A percentile compares a stretch with the other conserved stretches of the same genome.
Conservation (phyloP, 2,888 invertebrate genomes). For the Acanthosepion esculentum region DNA sequence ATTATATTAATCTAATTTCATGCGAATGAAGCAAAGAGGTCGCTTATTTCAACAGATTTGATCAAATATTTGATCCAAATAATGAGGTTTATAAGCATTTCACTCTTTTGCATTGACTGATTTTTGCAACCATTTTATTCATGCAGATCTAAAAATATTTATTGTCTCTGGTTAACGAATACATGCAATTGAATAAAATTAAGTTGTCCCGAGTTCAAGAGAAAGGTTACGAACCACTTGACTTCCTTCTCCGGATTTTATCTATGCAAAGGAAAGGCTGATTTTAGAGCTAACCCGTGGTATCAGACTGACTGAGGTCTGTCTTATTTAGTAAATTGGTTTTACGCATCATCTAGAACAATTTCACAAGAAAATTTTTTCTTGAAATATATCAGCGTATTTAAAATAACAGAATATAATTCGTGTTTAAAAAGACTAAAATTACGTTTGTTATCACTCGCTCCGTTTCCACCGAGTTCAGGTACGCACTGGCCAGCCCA, state of each 20-base stretch:
- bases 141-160: neutral
- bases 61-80: neutral
- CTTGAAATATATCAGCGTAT: no score
- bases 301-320: neutral
- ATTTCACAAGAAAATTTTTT: neutral
- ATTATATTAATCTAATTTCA: neutral
- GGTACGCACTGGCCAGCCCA: no score
- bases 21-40: neutral
- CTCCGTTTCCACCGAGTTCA: no score
- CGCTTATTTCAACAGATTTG: neutral
- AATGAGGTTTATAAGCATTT: neutral
- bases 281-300: neutral
- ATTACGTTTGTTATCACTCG: no score
- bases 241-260: neutral
- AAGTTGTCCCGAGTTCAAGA: neutral
- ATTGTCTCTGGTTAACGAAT: neutral
- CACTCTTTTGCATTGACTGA: neutral
- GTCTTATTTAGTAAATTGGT: neutral
- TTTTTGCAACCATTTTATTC: neutral
- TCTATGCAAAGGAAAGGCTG: neutral
- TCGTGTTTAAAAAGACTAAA: no score
- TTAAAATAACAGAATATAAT: no score
- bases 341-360: neutral
- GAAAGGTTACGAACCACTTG: neutral
- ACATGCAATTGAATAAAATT: neutral